phyloP scores from a whole-genome alignment of 2,797 vertebrate genomes.

The Halcyon chelicuti region DNA sequence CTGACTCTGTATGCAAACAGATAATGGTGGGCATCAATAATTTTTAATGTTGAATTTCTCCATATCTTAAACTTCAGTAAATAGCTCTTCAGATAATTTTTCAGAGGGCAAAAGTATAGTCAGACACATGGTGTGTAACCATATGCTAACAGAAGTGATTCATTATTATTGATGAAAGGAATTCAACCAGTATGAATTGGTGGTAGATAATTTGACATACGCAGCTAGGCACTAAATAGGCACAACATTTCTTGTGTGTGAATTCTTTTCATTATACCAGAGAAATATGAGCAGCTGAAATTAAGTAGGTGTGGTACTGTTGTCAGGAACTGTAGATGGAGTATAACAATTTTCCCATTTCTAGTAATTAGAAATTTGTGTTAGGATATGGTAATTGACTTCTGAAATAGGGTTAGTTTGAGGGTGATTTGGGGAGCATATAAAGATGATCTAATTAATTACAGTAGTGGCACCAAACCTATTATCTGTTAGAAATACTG shows the following conservation, averaged over 20 bases:
- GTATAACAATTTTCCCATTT: neutral
- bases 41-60: constrained; percentile 23
- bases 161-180: constrained; percentile 46
- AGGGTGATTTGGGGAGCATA: neutral
- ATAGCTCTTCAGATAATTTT: constrained; percentile 51
- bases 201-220: constrained; percentile 23
- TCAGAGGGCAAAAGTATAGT: constrained; percentile 48
- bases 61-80: constrained; percentile 54
- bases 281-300: neutral
- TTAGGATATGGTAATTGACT: neutral
- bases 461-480: neutral
- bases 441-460: neutral
- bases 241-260: neutral
- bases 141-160: constrained; percentile 55
- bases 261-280: neutral
- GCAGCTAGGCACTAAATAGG: neutral
- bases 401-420: neutral
- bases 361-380: neutral
- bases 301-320: neutral
- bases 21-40: constrained; percentile 43
- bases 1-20: constrained; percentile 40
- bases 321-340: neutral
- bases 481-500: neutral
- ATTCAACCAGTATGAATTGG: constrained; percentile 32
- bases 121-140: constrained; percentile 33